Evolutionary conservation across 2,888 invertebrate species (phyloP).

Genomic region (Cremastobaeus sp.): DNA sequence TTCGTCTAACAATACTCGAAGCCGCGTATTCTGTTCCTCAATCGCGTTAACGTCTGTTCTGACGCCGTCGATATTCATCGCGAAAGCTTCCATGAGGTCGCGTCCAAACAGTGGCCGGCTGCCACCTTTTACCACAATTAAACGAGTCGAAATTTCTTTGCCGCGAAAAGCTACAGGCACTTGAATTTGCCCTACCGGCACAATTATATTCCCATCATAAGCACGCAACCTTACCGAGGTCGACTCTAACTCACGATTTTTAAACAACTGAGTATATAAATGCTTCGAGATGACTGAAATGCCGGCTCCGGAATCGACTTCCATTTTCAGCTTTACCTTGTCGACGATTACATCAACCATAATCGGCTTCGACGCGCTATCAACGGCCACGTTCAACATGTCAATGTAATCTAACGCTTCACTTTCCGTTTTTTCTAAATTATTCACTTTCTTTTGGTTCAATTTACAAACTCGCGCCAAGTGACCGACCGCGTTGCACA

Average conservation of each 20-base stretch:
- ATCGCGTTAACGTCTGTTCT: background rate
- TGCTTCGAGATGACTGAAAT: conserved; percentile 48
- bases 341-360: conserved; percentile 56
- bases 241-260: conserved; percentile 2
- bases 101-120: conserved; percentile 47
- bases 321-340: conserved; percentile 60
- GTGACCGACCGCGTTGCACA: conserved; percentile 34
- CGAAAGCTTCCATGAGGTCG: conserved; percentile 48
- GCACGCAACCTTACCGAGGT: conserved; percentile 32
- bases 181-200: conserved; percentile 47
- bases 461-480: conserved; percentile 33
- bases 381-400: conserved; percentile 12
- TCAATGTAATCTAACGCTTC: conserved; percentile 27
- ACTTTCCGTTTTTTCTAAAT: background rate
- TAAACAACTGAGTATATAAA: conserved; percentile 10
- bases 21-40: background rate
- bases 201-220: conserved; percentile 40
- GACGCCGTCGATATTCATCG: conserved; percentile 7
- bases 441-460: background rate
- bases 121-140: conserved; percentile 49
- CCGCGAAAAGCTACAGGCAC: conserved; percentile 34
- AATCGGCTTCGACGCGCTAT: conserved; percentile 4
- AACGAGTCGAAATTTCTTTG: conserved; percentile 8
- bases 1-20: background rate
- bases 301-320: conserved; percentile 66